Percentiles rank a stretch among this genome's conserved stretches.
phyloP scores from a whole-genome alignment of 1,140 invertebrate genomes.

The Diorhabda carinulata region DNA sequence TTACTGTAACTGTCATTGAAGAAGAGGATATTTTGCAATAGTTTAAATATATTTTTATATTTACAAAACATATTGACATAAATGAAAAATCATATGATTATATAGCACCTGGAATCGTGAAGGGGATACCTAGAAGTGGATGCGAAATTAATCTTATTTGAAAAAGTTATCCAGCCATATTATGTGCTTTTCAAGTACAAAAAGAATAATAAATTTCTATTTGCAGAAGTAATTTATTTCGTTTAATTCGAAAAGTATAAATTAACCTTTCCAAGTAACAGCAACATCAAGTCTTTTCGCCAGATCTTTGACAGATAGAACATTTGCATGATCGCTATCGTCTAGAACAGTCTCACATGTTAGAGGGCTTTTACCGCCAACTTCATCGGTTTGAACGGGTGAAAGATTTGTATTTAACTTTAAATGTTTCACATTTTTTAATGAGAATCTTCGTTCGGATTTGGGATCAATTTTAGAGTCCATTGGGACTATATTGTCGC shows the following conservation, averaged over 20 bases:
- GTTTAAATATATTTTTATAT: too few relatives aligned
- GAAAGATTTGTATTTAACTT: slow-evolving; percentile 45
- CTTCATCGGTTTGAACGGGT: slow-evolving; percentile 21
- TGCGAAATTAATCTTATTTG: too few relatives aligned
- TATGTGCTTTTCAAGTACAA: too few relatives aligned
- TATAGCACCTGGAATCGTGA: too few relatives aligned
- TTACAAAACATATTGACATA: too few relatives aligned
- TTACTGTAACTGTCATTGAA: too few relatives aligned
- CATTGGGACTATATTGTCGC: too few relatives aligned
- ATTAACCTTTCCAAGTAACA: slow-evolving; percentile 2
- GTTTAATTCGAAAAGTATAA: background rate
- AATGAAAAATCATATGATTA: too few relatives aligned
- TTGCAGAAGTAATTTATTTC: background rate
- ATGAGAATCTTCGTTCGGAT: slow-evolving; percentile 31
- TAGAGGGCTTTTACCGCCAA: slow-evolving; percentile 29
- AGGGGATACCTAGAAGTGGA: too few relatives aligned
- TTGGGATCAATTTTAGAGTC: background rate
- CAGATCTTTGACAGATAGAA: slow-evolving; percentile 39
- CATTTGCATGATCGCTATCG: background rate
- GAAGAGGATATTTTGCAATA: too few relatives aligned
- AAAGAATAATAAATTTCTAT: too few relatives aligned
- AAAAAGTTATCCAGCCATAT: too few relatives aligned
- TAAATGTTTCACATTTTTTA: slow-evolving; percentile 50
- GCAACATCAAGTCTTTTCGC: slow-evolving; percentile 34
- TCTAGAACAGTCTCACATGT: slow-evolving; percentile 35